Conservation (phyloP, 35 echinoderm and acorn worm genomes). For the Strongylocentrotus purpuratus region DNA sequence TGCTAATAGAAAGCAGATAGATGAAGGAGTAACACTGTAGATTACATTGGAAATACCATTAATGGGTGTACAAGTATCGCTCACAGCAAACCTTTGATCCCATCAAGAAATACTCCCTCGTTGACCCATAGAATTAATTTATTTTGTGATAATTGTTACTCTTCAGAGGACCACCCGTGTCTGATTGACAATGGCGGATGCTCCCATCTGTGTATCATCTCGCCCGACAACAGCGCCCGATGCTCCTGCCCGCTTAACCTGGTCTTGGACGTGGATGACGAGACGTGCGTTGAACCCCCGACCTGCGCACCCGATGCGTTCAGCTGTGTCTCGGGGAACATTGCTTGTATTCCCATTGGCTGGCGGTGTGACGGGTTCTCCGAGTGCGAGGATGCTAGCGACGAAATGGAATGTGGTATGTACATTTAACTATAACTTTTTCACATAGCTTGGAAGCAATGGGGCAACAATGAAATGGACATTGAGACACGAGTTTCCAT, state of each 20-base stretch:
- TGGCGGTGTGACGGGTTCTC: conserved; percentile 64
- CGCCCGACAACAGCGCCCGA: conserved; percentile 43
- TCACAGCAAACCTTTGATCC: too few species aligned
- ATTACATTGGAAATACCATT: too few species aligned
- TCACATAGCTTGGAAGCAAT: neutral
- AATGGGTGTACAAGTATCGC: too few species aligned
- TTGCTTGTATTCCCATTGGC: conserved; percentile 69
- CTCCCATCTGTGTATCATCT: conserved; percentile 80
- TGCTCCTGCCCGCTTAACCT: conserved; percentile 86
- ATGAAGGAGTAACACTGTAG: too few species aligned
- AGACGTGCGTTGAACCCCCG: conserved; percentile 74
- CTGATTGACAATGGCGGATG: conserved; percentile 68
- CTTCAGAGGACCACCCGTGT: conserved; percentile 73
- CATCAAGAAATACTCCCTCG: too few species aligned
- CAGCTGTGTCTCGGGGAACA: conserved; percentile 64
- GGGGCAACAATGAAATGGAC: too few species aligned
- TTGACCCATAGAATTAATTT: neutral
- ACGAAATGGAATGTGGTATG: conserved; percentile 83
- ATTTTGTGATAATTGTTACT: neutral
- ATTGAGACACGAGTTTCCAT: too few species aligned
- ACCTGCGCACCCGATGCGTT: conserved; percentile 84
- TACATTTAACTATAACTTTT: neutral
- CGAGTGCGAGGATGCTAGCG: conserved; percentile 78
- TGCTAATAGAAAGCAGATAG: too few species aligned
- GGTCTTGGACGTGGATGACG: conserved; percentile 55